Percentiles rank a stretch among this genome's conserved stretches.
Conservation (phyloP, 2,797 vertebrate genomes). For the Tarsius wallacei region DNA sequence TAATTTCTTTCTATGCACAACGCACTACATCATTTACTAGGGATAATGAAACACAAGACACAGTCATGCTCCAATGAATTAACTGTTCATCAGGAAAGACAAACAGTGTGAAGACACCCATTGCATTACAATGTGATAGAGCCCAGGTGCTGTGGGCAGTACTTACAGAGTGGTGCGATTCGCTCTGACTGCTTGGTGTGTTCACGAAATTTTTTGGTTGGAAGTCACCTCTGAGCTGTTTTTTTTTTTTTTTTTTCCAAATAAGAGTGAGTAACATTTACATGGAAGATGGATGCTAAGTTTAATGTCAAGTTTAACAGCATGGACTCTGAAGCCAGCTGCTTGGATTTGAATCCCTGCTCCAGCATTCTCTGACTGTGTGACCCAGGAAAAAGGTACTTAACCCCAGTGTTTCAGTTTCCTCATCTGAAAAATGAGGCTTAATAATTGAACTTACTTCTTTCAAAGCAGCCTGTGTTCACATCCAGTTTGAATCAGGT, state of each 20-base stretch:
- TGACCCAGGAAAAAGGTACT: neutral
- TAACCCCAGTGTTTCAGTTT: neutral
- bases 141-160: accelerated
- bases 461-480: neutral
- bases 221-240: neutral
- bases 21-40: neutral
- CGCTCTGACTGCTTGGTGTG: neutral
- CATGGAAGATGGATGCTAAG: neutral
- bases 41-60: neutral
- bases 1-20: conserved; percentile 20
- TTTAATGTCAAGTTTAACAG: neutral
- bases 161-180: accelerated
- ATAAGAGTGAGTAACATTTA: neutral
- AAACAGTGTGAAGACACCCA: neutral
- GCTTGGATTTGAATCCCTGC: neutral
- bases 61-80: neutral
- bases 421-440: conserved; percentile 65
- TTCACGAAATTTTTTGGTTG: neutral
- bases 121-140: neutral
- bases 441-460: neutral
- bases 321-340: neutral
- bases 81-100: neutral
- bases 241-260: neutral
- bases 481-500: neutral
- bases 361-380: neutral